Evolutionary conservation across 2,797 vertebrate genomes (phyloP).

Genomic region (Anableps anableps): DNA sequence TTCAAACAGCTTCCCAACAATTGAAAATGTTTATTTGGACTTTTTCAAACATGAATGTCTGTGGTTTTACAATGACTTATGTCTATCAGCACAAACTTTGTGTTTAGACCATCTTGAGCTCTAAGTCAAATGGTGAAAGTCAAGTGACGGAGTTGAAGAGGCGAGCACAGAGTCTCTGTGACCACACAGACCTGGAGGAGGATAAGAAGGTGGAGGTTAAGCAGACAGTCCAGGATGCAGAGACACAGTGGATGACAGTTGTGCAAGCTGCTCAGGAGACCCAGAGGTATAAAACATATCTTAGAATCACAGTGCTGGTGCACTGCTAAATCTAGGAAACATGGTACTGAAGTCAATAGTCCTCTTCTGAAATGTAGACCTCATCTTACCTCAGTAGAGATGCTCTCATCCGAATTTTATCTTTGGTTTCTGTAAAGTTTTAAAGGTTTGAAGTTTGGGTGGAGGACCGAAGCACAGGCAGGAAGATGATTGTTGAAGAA

Average conservation of each 20-base stretch:
- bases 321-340: background rate
- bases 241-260: conserved; percentile 68
- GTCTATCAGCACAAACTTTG: background rate
- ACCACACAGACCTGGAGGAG: conserved; percentile 57
- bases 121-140: conserved; percentile 78
- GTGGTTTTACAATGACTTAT: background rate
- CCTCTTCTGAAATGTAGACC: background rate
- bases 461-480: no score
- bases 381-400: no score
- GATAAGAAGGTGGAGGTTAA: conserved; percentile 58
- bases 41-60: background rate
- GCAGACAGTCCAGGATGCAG: conserved; percentile 47
- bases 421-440: background rate
- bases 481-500: no score
- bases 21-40: background rate
- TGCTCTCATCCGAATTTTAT: no score
- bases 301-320: background rate
- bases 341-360: background rate
- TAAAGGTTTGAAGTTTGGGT: background rate
- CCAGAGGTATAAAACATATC: conserved; percentile 50
- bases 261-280: conserved; percentile 56
- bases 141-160: conserved; percentile 77
- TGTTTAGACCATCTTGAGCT: conserved; percentile 80
- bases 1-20: background rate
- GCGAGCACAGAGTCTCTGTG: conserved; percentile 62